phyloP scores from a whole-genome alignment of 2,888 invertebrate species.

The Drosophila melanosoma region DNA sequence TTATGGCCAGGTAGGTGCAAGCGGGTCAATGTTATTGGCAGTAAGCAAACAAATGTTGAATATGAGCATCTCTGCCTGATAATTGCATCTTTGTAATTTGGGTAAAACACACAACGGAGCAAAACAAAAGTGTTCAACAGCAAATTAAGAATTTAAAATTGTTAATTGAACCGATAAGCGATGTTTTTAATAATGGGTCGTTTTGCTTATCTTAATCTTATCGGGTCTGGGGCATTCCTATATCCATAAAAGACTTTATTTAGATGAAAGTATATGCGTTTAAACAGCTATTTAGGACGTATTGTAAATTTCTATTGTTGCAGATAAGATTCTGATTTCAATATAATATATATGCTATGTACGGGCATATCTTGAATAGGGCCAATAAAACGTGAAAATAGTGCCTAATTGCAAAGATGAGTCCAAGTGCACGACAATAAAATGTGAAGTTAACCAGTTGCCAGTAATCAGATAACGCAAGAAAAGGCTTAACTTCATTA shows the following conservation, averaged over 20 bases:
- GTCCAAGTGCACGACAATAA: conserved; percentile 24
- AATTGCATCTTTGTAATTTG: background rate
- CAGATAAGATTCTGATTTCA: background rate
- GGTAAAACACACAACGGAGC: background rate
- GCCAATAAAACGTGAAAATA: conserved; percentile 21
- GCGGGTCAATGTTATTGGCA: conserved; percentile 30
- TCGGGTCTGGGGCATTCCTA: conserved; percentile 15
- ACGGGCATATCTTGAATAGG: conserved; percentile 23
- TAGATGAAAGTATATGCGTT: conserved; percentile 31
- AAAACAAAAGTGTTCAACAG: background rate
- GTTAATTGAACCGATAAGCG: conserved; percentile 19
- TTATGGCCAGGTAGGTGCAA: conserved; percentile 13
- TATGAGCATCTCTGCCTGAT: background rate
- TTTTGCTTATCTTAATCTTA: conserved; percentile 49
- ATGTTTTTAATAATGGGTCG: conserved; percentile 9
- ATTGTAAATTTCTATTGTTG: conserved; percentile 24
- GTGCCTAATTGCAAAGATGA: conserved; percentile 27
- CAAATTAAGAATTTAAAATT: background rate
- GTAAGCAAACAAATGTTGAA: background rate
- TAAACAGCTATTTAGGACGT: conserved; percentile 13
- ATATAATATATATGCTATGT: background rate
- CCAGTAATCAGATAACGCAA: conserved; percentile 1
- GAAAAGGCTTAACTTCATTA: background rate
- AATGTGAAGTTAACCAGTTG: background rate
- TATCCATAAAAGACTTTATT: conserved; percentile 51